Evolutionary conservation across 1,140 invertebrate species (phyloP).

Genomic region (Conus betulinus): DNA sequence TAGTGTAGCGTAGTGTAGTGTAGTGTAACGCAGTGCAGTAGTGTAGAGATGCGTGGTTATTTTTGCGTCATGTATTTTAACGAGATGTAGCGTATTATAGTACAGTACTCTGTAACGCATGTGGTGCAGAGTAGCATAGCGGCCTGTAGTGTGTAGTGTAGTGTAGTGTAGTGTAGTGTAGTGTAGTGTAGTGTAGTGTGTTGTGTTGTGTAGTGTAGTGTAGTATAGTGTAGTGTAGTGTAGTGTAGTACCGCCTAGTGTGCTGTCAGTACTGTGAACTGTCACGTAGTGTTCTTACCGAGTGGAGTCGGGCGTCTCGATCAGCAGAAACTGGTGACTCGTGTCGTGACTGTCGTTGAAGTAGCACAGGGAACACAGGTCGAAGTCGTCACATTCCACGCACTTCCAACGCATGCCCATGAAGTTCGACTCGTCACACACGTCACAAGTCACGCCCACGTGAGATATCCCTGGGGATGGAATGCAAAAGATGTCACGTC

Average conservation of each 20-base stretch:
- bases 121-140: too few species aligned
- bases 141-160: too few species aligned
- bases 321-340: conserved; percentile 52
- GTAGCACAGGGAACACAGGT: conserved; percentile 61
- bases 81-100: not conserved
- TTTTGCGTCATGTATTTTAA: too few species aligned
- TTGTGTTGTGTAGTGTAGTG: too few species aligned
- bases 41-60: conserved; percentile 8
- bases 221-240: conserved; percentile 8
- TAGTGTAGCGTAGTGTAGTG: conserved; percentile 24
- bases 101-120: conserved; percentile 28
- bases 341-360: conserved; percentile 54
- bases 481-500: too few species aligned
- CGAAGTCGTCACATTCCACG: conserved; percentile 51
- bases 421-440: conserved; percentile 51
- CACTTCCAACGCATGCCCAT: conserved; percentile 62
- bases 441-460: conserved; percentile 47
- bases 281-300: conserved; percentile 28
- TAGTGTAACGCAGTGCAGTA: not conserved
- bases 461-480: conserved; percentile 53
- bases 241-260: conserved; percentile 23
- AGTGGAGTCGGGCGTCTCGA: conserved; percentile 25
- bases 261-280: conserved; percentile 23
- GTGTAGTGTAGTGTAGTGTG: too few species aligned
- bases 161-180: too few species aligned